Percentiles rank a stretch among this genome's conserved stretches.
These are phyloP conservation scores for Micronycteris hirsuta DNA, from an alignment of 2,113 vertebrate genomes.

Conservation along the genomic window DNA sequence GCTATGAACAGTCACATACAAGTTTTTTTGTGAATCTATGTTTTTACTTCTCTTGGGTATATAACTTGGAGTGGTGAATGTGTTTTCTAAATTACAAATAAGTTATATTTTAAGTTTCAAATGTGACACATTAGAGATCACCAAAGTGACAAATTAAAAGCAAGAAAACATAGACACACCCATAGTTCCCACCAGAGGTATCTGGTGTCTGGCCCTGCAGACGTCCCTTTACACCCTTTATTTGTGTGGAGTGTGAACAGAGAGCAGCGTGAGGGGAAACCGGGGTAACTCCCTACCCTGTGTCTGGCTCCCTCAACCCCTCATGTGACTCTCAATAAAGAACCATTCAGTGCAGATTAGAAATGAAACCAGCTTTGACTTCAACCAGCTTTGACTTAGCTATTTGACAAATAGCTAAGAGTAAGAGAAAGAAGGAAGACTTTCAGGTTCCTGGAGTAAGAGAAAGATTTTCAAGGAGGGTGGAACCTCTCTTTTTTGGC, in stretches of 20 bases:
- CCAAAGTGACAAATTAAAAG: neutral
- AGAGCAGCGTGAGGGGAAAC: neutral
- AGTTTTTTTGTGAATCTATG: neutral
- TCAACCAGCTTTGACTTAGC: too few relatives aligned
- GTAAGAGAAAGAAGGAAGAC: neutral
- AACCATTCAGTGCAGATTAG: neutral
- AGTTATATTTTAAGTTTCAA: neutral
- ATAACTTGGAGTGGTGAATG: neutral
- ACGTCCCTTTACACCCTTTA: neutral
- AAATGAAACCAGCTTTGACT: constrained; percentile 39
- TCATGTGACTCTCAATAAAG: neutral
- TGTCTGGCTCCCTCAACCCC: neutral
- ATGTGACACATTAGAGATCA: neutral
- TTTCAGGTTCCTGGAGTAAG: neutral
- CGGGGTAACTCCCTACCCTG: neutral
- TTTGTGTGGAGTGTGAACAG: rapidly evolving
- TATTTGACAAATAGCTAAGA: neutral
- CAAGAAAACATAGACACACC: neutral
- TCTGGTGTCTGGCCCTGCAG: neutral
- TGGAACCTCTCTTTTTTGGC: neutral
- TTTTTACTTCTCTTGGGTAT: neutral
- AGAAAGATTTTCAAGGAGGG: neutral
- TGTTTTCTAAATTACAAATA: neutral
- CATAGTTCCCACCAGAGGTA: neutral
- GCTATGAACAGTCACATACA: neutral